Base-by-base conservation (phyloP, 2,113 vertebrate genomes). In the Scomber japonicus region DNA sequence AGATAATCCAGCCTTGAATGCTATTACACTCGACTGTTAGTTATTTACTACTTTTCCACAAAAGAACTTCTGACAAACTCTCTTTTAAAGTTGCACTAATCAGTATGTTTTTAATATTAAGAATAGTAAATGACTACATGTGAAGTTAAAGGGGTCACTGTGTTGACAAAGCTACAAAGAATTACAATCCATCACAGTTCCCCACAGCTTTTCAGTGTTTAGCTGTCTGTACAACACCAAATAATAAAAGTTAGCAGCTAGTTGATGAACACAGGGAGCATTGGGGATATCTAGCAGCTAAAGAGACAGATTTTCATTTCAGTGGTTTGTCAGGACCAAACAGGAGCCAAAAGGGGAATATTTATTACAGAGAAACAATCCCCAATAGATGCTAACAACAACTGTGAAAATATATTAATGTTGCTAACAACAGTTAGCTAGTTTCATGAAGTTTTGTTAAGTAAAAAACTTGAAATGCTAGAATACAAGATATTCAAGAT, bases 201-300 rank as follows among this genome's bases (percentile, higher is more conserved):
- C 35, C 35, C 9, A 9, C 35, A 40, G 9, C 9, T 40, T 8
- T 35, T 35, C 35, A 35, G 35, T 35, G 35, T 35, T 35, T 40
- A 40, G 8, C 35, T 27, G 46, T 46, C 24, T 66, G 16, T 46
- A 21, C 17, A 66, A 46, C 63, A 66, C 49, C 6, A 40, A 46
- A 66, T 46, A 17, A 21, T 27, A 21, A 50, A 66, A 66, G 49
- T 50, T 66, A 66, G 63, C 63, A 66, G 21, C 63, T 66, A 30
- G 46, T 46, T 49, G 63, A 46, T 16, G 46, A 50, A 66, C 63
- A 66, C 40, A 44, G 63, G 24, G 24, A 27, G 3, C 24, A 27
- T 27, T 27, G 27, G 63, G 49, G 50, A 46, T 30, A 46, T 66
- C 49, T 66, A 66, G 63, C 63, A 66, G 63, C 63, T 65, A 15